These are phyloP conservation scores for Lepus americanus DNA, from an alignment of 2,113 vertebrate species.

Conservation along the genomic window DNA sequence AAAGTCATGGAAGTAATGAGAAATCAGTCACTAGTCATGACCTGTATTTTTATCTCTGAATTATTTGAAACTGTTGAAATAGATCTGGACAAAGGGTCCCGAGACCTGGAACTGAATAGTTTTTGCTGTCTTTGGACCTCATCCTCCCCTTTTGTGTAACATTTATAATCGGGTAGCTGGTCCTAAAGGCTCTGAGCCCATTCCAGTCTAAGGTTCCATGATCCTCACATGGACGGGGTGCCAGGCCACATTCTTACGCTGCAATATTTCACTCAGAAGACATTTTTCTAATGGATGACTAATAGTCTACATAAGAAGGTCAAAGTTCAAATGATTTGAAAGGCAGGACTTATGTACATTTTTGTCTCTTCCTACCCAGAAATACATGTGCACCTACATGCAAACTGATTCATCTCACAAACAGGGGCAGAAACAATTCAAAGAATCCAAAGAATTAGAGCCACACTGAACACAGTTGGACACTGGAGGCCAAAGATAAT, in stretches of 20 bases:
- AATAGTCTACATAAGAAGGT: neutral
- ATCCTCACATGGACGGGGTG: rapidly evolving
- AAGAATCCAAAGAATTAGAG: neutral
- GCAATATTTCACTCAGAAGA: neutral
- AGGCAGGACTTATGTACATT: neutral
- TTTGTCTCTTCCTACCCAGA: rapidly evolving
- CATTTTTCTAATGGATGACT: neutral
- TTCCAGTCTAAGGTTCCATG: neutral
- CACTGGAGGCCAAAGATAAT: neutral
- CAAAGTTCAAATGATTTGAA: neutral
- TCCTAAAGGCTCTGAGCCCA: neutral
- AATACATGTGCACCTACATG: rapidly evolving
- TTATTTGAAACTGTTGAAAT: neutral
- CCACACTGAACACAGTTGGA: rapidly evolving
- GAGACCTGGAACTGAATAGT: neutral
- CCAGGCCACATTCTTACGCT: neutral
- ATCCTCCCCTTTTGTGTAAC: neutral
- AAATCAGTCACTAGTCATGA: neutral
- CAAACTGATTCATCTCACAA: neutral
- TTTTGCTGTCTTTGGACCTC: neutral
- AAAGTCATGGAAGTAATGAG: neutral
- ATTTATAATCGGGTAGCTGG: neutral
- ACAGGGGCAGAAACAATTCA: neutral
- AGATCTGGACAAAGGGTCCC: neutral
- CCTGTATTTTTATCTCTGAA: neutral